phyloP scores from a whole-genome alignment of 2,888 invertebrate genomes.

The Alitta virens region DNA sequence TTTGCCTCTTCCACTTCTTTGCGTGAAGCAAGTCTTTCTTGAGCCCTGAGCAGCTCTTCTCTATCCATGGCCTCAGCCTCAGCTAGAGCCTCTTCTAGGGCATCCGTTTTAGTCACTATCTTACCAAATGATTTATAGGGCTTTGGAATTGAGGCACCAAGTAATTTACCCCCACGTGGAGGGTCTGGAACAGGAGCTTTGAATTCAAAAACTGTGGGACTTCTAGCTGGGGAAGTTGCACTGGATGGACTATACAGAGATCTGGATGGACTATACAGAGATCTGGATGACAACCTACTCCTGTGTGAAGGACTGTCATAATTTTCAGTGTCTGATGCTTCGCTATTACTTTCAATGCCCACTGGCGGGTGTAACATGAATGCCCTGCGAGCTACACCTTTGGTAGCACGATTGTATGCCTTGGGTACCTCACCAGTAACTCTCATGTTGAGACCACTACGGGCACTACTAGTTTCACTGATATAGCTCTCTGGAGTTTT shows the following conservation, averaged over 20 bases:
- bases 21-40: no score
- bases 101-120: conserved; percentile 29
- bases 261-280: background rate
- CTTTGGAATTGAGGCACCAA: conserved; percentile 21
- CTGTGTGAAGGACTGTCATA: background rate
- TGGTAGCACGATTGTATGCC: conserved; percentile 25
- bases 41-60: background rate
- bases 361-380: conserved; percentile 28
- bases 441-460: conserved; percentile 26
- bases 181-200: background rate
- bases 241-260: background rate
- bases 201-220: background rate
- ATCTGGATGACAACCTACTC: no score
- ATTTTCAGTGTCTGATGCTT: conserved; percentile 29
- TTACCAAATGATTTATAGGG: conserved; percentile 34
- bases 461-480: conserved; percentile 18
- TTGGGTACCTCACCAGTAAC: conserved; percentile 31
- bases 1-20: no score
- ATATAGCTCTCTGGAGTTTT: conserved; percentile 17
- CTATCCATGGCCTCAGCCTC: background rate
- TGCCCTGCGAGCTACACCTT: conserved; percentile 21
- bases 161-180: background rate
- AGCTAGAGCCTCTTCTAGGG: conserved; percentile 24
- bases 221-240: background rate
- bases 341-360: conserved; percentile 31